A percentile compares a stretch with the other conserved stretches of the same genome.
These are phyloP conservation scores for Lepidochitona cinerea DNA, from an alignment of 2,888 invertebrate species.

Conservation along the genomic window DNA sequence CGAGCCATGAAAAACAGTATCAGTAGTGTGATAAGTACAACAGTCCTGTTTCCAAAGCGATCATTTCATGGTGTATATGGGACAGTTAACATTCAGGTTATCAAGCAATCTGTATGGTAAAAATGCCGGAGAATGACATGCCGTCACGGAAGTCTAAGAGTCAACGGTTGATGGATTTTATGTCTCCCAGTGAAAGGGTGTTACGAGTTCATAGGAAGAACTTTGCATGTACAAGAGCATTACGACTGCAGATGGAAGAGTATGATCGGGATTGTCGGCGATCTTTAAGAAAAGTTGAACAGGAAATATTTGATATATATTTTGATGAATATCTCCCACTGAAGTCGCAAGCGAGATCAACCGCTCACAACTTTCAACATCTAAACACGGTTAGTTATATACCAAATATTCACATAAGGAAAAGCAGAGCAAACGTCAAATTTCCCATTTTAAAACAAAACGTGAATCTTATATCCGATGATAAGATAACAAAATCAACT, in stretches of 20 bases:
- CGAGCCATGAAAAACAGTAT: no score
- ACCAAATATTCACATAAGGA: neutral
- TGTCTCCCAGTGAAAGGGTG: slow-evolving; percentile 5
- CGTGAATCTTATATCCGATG: neutral
- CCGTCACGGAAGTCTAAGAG: neutral
- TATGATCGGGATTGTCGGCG: slow-evolving; percentile 1
- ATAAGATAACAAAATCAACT: neutral
- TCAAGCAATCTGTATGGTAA: no score
- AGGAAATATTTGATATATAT: slow-evolving; percentile 12
- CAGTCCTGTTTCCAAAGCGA: no score
- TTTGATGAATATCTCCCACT: slow-evolving; percentile 15
- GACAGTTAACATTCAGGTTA: no score
- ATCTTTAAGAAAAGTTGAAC: neutral
- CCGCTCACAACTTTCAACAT: neutral
- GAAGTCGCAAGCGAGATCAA: neutral
- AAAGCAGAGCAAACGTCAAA: neutral
- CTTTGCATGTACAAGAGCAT: neutral
- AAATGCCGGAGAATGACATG: neutral
- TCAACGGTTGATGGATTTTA: neutral
- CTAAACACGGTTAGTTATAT: neutral
- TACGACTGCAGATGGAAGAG: neutral
- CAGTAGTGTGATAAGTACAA: no score
- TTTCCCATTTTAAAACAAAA: neutral
- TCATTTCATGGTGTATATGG: no score
- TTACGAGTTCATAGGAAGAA: slow-evolving; percentile 13